Evolutionary conservation across 2,888 invertebrate species (phyloP).

Genomic region (Ligdia adustata): DNA sequence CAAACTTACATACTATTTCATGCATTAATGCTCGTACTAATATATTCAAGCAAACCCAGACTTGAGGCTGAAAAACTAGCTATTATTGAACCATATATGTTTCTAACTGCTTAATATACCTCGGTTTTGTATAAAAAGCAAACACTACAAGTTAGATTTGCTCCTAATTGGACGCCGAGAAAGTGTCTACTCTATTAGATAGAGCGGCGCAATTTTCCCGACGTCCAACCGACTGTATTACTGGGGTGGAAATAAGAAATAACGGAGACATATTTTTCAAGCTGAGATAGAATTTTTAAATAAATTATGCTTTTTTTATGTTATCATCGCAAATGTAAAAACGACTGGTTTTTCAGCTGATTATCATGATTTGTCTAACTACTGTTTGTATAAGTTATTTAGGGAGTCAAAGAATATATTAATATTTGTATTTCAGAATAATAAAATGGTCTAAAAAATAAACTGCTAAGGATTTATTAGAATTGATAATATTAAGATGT

Average conservation of each 20-base stretch:
- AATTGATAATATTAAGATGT: too few species aligned
- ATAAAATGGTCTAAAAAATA: too few species aligned
- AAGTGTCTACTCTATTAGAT: conserved; percentile 56
- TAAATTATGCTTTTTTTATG: conserved; percentile 31
- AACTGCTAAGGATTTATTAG: too few species aligned
- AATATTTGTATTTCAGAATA: too few species aligned
- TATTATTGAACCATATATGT: too few species aligned
- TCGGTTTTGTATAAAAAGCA: not conserved
- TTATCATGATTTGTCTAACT: not conserved
- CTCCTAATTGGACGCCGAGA: conserved; percentile 50
- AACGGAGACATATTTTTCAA: conserved; percentile 45
- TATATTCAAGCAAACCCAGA: too few species aligned
- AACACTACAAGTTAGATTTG: conserved; percentile 40
- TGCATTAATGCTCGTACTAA: too few species aligned
- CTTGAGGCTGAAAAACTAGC: too few species aligned
- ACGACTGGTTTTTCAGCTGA: not conserved
- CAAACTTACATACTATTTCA: too few species aligned
- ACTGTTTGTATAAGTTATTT: too few species aligned
- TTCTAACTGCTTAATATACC: too few species aligned
- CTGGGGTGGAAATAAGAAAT: conserved; percentile 34
- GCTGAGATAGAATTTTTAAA: conserved; percentile 37
- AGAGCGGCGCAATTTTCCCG: conserved; percentile 56
- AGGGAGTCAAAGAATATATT: too few species aligned
- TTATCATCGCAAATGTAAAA: not conserved
- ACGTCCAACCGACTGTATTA: conserved; percentile 45